Evolutionary conservation across 92 coral and sea anemone genomes (phyloP).

Genomic region (Desmophyllum pertusum): DNA sequence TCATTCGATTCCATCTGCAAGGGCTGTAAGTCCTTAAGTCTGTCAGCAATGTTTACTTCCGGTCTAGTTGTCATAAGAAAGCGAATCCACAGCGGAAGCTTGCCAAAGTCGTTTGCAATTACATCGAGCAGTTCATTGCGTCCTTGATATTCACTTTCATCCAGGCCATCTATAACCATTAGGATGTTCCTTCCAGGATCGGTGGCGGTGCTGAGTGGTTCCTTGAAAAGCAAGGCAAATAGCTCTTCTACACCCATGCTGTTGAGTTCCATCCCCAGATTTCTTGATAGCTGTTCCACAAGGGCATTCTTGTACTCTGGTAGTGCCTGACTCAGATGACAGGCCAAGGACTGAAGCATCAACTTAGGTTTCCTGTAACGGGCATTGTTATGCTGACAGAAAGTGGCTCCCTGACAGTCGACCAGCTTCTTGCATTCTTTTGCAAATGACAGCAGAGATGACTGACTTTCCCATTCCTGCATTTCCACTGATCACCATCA

Average conservation of each 20-base stretch:
- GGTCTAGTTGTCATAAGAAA: constrained; percentile 1
- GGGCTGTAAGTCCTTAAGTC: neutral
- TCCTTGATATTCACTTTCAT: neutral
- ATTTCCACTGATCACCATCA: constrained; percentile 42
- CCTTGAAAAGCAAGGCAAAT: constrained; percentile 51
- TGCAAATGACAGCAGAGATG: constrained; percentile 39
- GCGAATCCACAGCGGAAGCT: constrained; percentile 2
- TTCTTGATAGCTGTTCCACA: constrained; percentile 31
- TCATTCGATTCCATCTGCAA: constrained; percentile 2
- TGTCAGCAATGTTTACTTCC: neutral
- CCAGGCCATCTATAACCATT: constrained; percentile 28
- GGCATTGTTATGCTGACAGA: constrained; percentile 46
- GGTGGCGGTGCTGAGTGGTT: constrained; percentile 33
- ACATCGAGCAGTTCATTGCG: constrained; percentile 22
- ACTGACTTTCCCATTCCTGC: constrained; percentile 70
- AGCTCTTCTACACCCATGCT: constrained; percentile 42
- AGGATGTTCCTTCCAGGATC: constrained; percentile 45
- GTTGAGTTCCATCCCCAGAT: constrained; percentile 13
- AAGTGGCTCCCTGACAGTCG: constrained; percentile 60
- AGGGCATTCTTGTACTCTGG: constrained; percentile 49
- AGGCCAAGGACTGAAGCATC: constrained; percentile 65
- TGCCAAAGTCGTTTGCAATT: neutral
- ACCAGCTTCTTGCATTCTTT: constrained; percentile 35
- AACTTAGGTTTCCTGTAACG: constrained; percentile 43
- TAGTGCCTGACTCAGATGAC: constrained; percentile 38